Conservation (phyloP, 2,888 invertebrate genomes). For the Cephonodes hylas region DNA sequence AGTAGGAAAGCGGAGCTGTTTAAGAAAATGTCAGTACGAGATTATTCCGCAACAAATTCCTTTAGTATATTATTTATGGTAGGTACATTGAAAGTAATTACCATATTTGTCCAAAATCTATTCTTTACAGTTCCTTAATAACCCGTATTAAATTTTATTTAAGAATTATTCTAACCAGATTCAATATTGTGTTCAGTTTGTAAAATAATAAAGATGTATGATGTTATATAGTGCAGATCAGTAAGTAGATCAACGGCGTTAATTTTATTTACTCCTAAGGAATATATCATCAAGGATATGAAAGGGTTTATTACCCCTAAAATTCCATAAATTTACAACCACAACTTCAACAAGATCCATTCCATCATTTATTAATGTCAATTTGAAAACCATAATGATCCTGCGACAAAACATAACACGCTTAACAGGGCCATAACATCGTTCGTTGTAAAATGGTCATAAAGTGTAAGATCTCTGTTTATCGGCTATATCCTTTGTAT, state of each 20-base stretch:
- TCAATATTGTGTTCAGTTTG: not conserved
- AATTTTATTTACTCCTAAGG: not conserved
- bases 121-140: no score
- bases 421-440: not conserved
- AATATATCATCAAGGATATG: not conserved
- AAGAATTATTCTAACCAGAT: not conserved
- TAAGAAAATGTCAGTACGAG: no score
- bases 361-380: not conserved
- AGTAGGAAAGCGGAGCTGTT: no score
- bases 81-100: no score
- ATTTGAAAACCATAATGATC: slow-evolving; percentile 6
- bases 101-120: no score
- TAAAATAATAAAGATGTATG: no score
- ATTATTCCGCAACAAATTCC: no score
- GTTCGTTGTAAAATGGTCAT: slow-evolving; percentile 6
- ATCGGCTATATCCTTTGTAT: not conserved
- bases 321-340: not conserved
- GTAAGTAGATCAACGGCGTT: no score
- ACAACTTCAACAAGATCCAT: not conserved
- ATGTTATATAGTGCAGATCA: no score
- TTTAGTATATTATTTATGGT: no score
- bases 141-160: no score
- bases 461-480: not conserved
- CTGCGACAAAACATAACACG: not conserved
- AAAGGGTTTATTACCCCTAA: not conserved